phyloP scores from a whole-genome alignment of 2,888 invertebrate genomes.

The Lasioglossum oenotherae region DNA sequence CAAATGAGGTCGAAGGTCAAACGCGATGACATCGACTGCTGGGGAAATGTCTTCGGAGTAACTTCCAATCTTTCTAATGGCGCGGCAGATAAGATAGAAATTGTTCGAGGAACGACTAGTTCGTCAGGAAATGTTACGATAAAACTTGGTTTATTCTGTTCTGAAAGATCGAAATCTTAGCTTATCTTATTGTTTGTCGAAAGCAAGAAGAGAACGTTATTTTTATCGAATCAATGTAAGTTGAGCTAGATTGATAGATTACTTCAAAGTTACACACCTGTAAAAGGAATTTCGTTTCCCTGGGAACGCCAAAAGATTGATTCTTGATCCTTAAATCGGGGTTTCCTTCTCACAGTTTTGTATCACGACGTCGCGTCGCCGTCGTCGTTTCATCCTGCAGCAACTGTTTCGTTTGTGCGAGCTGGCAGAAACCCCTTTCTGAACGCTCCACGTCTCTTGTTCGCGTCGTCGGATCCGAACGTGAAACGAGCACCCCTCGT shows the following conservation, averaged over 20 bases:
- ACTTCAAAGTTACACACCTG: not conserved
- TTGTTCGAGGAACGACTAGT: constrained; percentile 52
- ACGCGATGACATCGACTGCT: constrained; percentile 16
- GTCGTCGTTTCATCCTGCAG: constrained; percentile 32
- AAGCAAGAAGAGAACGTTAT: not conserved
- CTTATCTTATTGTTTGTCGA: not conserved
- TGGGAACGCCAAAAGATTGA: not conserved
- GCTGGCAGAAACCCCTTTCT: constrained; percentile 4
- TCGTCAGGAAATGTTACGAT: not conserved
- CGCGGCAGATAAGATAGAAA: constrained; percentile 64
- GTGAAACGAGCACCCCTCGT: not conserved
- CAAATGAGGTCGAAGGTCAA: constrained; percentile 27
- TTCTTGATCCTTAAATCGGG: not conserved
- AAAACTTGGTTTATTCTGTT: not conserved
- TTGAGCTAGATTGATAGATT: not conserved
- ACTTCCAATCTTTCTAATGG: constrained; percentile 50
- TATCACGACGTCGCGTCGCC: constrained; percentile 34
- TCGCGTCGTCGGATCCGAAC: constrained; percentile 39
- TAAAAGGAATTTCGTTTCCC: not conserved
- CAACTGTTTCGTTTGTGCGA: constrained; percentile 34
- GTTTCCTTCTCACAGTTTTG: constrained; percentile 34
- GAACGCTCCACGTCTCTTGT: constrained; percentile 22
- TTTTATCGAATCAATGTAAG: not conserved
- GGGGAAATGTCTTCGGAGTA: constrained; percentile 27
- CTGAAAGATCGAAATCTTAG: not conserved